These are phyloP conservation scores for Ptychodera flava DNA, from an alignment of 35 echinoderm and acorn worm species.

Conservation along the genomic window DNA sequence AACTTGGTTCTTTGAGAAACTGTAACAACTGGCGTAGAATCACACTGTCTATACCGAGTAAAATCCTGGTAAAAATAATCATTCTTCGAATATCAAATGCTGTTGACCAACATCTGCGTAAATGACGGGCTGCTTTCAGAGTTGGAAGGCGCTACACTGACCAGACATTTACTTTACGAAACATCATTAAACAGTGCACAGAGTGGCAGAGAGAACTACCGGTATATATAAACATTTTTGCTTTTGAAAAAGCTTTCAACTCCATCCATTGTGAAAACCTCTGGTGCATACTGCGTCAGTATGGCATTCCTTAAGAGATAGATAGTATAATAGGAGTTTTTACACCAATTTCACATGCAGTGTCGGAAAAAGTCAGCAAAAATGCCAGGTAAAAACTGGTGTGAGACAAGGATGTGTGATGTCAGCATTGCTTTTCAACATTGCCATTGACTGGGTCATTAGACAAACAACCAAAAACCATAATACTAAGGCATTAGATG, in stretches of 20 bases:
- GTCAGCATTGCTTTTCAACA: neutral
- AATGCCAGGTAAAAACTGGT: neutral
- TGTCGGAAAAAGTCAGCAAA: neutral
- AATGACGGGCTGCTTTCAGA: neutral
- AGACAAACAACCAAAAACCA: neutral
- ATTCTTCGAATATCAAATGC: neutral
- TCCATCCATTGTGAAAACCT: neutral
- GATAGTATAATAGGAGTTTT: neutral
- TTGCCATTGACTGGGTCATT: conserved; percentile 2
- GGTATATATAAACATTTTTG: neutral
- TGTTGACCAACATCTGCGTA: neutral
- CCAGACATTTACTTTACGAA: conserved; percentile 3
- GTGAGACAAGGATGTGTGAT: neutral
- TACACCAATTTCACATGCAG: conserved; percentile 5
- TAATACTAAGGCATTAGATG: neutral
- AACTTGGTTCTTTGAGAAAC: neutral
- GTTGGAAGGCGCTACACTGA: neutral
- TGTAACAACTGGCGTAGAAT: conserved; percentile 1
- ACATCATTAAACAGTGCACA: conserved; percentile 2
- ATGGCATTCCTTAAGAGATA: neutral
- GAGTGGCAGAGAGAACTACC: conserved; percentile 2
- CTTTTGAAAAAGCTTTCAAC: neutral
- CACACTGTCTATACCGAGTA: conserved; percentile 5
- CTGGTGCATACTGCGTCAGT: neutral
- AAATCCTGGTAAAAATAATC: neutral